Evolutionary conservation across 2,888 invertebrate species (phyloP).

Genomic region (Cybosia mesomella): DNA sequence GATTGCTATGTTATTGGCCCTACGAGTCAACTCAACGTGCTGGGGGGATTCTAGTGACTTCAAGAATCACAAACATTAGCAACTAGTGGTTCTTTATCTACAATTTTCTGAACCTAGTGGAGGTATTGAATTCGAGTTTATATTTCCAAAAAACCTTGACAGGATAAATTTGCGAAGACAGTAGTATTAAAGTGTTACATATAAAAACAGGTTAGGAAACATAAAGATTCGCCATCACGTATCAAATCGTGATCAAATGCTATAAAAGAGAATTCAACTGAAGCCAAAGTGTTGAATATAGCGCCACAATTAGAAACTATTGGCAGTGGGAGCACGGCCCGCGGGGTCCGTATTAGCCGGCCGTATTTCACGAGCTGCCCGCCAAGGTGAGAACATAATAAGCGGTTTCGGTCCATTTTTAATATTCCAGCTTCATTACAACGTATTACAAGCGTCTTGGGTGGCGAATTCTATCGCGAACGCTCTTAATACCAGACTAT

Average conservation of each 20-base stretch:
- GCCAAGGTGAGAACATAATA: conserved; percentile 87
- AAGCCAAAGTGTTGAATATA: conserved; percentile 55
- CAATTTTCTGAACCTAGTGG: too few species aligned
- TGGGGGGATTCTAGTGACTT: too few species aligned
- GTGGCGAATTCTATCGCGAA: conserved; percentile 87
- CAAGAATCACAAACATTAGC: too few species aligned
- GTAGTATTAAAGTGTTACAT: conserved; percentile 6
- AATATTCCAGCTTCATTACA: conserved; percentile 87
- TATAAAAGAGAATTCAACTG: conserved; percentile 44
- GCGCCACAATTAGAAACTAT: conserved; percentile 75
- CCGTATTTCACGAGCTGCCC: conserved; percentile 83
- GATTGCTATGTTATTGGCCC: too few species aligned
- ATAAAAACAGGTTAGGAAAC: conserved; percentile 24
- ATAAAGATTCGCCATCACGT: conserved; percentile 40
- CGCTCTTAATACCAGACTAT: conserved; percentile 84
- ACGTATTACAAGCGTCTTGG: conserved; percentile 86
- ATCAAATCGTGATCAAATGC: conserved; percentile 46
- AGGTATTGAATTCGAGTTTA: neutral
- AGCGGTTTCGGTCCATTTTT: conserved; percentile 85
- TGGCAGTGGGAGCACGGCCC: conserved; percentile 60
- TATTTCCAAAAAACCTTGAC: neutral
- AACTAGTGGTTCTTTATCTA: too few species aligned
- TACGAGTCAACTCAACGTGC: too few species aligned
- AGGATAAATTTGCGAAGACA: neutral
- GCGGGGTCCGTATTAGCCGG: conserved; percentile 78